phyloP scores from a whole-genome alignment of 2,113 vertebrate species.

The Sinocyclocheilus rhinocerous region DNA sequence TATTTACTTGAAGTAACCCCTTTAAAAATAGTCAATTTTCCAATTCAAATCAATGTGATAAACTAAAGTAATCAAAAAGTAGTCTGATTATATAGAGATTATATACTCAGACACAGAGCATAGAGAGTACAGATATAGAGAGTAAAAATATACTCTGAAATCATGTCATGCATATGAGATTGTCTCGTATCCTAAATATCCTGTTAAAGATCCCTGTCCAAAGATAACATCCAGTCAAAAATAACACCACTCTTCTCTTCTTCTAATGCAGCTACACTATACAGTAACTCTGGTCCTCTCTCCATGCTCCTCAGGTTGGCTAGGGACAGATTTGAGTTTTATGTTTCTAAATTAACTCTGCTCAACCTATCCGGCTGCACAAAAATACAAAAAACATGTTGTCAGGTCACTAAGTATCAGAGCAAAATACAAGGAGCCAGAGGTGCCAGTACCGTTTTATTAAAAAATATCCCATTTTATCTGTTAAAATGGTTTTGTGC shows the following conservation, averaged over 20 bases:
- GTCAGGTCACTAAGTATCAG: not conserved
- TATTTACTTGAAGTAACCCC: too few species aligned
- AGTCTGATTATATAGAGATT: not conserved
- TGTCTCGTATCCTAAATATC: not conserved
- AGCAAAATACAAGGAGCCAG: not conserved
- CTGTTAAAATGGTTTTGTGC: not conserved
- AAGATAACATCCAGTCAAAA: conserved; percentile 8
- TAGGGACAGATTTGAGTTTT: not conserved
- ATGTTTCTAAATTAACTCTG: not conserved
- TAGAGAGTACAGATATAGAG: too few species aligned
- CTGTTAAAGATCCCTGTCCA: not conserved
- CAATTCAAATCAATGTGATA: too few species aligned
- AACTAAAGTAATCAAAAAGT: not conserved
- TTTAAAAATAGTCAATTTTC: too few species aligned
- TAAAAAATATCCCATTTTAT: not conserved
- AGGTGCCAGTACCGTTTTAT: too few species aligned
- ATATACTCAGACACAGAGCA: too few species aligned
- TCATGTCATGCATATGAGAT: not conserved
- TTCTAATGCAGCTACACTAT: not conserved
- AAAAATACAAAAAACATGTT: not conserved
- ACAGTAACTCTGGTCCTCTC: not conserved
- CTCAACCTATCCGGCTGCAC: not conserved
- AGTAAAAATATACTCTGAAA: too few species aligned
- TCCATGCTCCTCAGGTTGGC: not conserved
- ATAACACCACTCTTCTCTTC: not conserved